phyloP scores from a whole-genome alignment of 2,888 invertebrate species.

The Drosophila stalkeri region DNA sequence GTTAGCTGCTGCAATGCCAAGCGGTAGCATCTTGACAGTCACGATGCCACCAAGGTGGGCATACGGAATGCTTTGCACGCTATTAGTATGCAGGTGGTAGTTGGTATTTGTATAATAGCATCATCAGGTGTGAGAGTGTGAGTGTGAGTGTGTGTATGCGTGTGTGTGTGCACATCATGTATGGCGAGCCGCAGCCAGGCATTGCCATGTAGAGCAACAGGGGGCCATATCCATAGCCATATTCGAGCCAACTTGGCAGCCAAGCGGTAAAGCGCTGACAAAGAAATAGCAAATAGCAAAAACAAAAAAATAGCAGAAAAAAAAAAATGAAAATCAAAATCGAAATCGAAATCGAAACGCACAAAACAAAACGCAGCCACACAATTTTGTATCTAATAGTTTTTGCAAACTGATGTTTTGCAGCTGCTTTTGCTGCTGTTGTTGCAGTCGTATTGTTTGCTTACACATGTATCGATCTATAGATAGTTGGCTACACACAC shows the following conservation, averaged over 20 bases:
- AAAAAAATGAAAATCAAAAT: neutral
- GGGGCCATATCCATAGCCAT: constrained; percentile 62
- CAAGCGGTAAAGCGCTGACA: constrained; percentile 34
- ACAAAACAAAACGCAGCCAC: constrained; percentile 44
- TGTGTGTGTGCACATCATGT: constrained; percentile 32
- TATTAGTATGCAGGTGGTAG: constrained; percentile 72
- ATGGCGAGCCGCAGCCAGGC: constrained; percentile 44
- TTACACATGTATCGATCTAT: constrained; percentile 23
- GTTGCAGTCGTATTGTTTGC: constrained; percentile 46
- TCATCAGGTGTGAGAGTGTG: constrained; percentile 36
- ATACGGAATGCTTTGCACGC: constrained; percentile 40
- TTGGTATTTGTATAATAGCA: constrained; percentile 70
- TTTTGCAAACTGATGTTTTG: constrained; percentile 61
- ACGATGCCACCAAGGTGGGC: constrained; percentile 43
- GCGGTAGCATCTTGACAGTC: constrained; percentile 32
- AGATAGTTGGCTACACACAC: neutral
- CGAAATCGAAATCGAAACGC: constrained; percentile 30
- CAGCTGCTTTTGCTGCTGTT: constrained; percentile 50
- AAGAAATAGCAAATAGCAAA: constrained; percentile 28
- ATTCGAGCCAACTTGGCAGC: constrained; percentile 46
- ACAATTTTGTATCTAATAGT: constrained; percentile 69
- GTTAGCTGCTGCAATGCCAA: constrained; percentile 13
- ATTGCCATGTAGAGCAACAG: constrained; percentile 56
- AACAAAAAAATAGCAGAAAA: neutral
- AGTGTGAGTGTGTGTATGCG: constrained; percentile 21